phyloP scores from a whole-genome alignment of 2,797 vertebrate genomes.

The Scleropages formosus region DNA sequence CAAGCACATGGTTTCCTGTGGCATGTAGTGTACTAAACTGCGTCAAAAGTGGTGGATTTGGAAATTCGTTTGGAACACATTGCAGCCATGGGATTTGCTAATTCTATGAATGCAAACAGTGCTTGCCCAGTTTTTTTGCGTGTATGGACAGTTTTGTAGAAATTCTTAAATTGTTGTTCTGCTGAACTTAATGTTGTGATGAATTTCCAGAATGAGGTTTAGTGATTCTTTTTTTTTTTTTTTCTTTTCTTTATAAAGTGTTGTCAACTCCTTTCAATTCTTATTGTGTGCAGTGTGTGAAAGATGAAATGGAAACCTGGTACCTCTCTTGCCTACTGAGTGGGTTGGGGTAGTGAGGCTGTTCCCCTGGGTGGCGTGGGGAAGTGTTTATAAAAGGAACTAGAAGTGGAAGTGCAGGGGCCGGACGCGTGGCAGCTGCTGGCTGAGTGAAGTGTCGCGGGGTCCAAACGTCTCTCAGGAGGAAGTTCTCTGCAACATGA shows the following conservation, averaged over 20 bases:
- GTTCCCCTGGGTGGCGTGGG: slow-evolving; percentile 7
- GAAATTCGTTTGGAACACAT: slow-evolving; percentile 17
- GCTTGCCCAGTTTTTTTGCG: not conserved
- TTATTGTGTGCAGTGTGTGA: too few species aligned
- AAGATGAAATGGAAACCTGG: too few species aligned
- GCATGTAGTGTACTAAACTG: slow-evolving; percentile 5
- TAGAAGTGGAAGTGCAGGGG: slow-evolving; percentile 22
- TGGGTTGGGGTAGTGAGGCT: not conserved
- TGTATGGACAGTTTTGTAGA: not conserved
- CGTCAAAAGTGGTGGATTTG: not conserved
- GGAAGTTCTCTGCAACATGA: slow-evolving; percentile 47
- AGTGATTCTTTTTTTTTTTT: too few species aligned
- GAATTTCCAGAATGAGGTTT: too few species aligned
- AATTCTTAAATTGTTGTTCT: not conserved
- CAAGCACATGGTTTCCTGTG: not conserved
- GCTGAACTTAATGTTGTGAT: too few species aligned
- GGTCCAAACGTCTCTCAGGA: slow-evolving; percentile 23
- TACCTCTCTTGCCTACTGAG: not conserved
- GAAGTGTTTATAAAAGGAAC: slow-evolving; percentile 32
- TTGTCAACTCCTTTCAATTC: not conserved
- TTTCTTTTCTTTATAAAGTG: too few species aligned
- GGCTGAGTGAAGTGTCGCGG: slow-evolving; percentile 9
- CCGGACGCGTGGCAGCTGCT: not conserved
- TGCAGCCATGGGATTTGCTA: not conserved
- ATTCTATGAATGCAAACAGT: not conserved